These are phyloP conservation scores for Brenthis ino DNA, from an alignment of 2,888 invertebrate genomes.

Conservation along the genomic window DNA sequence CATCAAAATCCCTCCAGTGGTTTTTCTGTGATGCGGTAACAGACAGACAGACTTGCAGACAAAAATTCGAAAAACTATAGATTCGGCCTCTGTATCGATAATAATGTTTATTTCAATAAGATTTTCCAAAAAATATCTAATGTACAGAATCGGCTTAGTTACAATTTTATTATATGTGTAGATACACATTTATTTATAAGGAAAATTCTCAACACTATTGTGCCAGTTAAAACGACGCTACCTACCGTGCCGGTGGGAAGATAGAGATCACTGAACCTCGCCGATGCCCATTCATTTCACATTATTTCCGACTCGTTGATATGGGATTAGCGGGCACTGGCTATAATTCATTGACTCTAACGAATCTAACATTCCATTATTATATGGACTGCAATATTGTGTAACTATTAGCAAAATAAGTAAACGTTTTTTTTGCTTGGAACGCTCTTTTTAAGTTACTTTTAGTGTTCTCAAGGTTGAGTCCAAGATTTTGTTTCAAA, in stretches of 20 bases:
- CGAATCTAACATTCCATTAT: conserved; percentile 18
- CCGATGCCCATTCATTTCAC: conserved; percentile 57
- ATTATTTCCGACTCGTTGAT: conserved; percentile 55
- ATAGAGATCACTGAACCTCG: conserved; percentile 61
- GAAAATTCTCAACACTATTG: conserved; percentile 6
- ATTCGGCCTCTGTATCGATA: too few species aligned
- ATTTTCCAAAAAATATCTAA: too few species aligned
- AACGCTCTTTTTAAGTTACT: background rate
- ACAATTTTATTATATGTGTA: too few species aligned
- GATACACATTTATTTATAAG: background rate
- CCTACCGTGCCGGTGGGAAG: conserved; percentile 30
- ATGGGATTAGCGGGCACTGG: conserved; percentile 43
- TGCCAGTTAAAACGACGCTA: conserved; percentile 26
- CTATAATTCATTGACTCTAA: conserved; percentile 30
- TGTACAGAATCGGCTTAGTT: too few species aligned
- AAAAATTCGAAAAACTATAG: too few species aligned
- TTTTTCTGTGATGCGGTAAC: too few species aligned
- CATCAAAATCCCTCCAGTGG: too few species aligned
- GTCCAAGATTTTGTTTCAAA: background rate
- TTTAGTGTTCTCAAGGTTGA: background rate
- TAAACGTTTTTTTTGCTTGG: background rate
- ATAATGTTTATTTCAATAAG: too few species aligned
- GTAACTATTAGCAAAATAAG: background rate
- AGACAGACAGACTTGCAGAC: too few species aligned
- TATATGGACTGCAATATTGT: background rate